Evolutionary conservation across 2,113 vertebrate genomes (phyloP), one percentile per base, ranked within the genome.

Genomic region (Sinocyclocheilus rhinocerous): DNA sequence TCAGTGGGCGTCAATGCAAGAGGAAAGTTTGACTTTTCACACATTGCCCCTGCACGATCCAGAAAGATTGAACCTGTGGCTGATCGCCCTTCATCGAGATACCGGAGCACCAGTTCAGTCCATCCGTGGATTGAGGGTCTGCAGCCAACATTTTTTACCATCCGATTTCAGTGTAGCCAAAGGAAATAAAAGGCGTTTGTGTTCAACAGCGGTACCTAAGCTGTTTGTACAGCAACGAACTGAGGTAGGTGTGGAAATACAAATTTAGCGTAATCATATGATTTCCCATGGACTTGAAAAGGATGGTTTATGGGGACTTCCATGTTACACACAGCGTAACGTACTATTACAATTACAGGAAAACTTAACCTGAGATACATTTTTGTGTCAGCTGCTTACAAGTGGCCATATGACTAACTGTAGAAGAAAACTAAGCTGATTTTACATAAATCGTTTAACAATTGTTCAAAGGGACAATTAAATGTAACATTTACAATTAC

Each of bases 1-100:
- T 11, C 26, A 79, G 29, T 22, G 16, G 26, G 48, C 76, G 12
- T 79, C 50, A 20, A 0, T 13, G 52, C 50, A 59, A 5, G 52
- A 79, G 52, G 9, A 79, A 79, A 22, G 76, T 36, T 59, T 79
- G 75, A 76, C 75, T 48, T 76, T 76, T 59, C 76, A 79, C 76
- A 57, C 50, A 59, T 22, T 79, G 52, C 76, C 76, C 26, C 24
- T 79, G 15, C 29, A 79, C 11, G 76, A 79, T 22, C 8, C 6
- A 22, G 20, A 79, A 6, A 20, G 76, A 36, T n/a, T 36, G 16
- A 59, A 79, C 11, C 52, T 2, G 52, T 79, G 76, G 76, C 76
- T 57, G 45, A 13, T 57, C 76, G 50, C 50, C 18, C 50, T 78
- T 36, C 24, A 9, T 33, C 50, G 48, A 26, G 76, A 78, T 22